A percentile compares a stretch with the other conserved stretches of the same genome.
Conservation (phyloP, 2,113 vertebrate species). For the Talpa occidentalis region DNA sequence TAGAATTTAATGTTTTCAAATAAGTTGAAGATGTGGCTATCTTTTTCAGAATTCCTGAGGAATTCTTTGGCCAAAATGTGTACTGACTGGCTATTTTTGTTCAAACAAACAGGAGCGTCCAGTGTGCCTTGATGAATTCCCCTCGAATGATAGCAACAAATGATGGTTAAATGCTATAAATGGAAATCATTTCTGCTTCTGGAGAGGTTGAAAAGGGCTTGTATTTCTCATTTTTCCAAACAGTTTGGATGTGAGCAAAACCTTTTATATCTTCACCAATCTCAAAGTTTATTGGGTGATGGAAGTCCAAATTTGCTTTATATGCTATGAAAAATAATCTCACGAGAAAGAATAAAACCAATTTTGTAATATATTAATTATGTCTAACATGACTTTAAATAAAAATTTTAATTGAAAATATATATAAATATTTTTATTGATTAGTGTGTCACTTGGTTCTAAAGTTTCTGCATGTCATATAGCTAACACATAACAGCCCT, state of each 20-base stretch:
- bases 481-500: not conserved
- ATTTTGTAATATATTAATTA: not conserved
- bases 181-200: slow-evolving; percentile 23
- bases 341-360: not conserved
- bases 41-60: not conserved
- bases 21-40: not conserved
- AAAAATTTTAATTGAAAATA: not conserved
- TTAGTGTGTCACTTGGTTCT: not conserved
- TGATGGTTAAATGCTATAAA: not conserved
- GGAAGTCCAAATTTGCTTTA: not conserved
- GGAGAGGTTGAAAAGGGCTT: not conserved
- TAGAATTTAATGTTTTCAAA: not conserved
- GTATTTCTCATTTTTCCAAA: not conserved
- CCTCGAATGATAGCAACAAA: not conserved
- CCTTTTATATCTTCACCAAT: not conserved
- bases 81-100: not conserved
- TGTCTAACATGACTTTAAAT: not conserved
- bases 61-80: not conserved
- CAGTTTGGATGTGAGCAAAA: not conserved
- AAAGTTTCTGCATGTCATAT: not conserved
- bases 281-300: not conserved
- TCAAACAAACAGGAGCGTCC: slow-evolving; percentile 32
- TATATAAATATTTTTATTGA: not conserved
- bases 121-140: not conserved
- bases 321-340: not conserved